Base-by-base conservation (phyloP, 2,113 vertebrate genomes). In the Anseranas semipalmata region DNA sequence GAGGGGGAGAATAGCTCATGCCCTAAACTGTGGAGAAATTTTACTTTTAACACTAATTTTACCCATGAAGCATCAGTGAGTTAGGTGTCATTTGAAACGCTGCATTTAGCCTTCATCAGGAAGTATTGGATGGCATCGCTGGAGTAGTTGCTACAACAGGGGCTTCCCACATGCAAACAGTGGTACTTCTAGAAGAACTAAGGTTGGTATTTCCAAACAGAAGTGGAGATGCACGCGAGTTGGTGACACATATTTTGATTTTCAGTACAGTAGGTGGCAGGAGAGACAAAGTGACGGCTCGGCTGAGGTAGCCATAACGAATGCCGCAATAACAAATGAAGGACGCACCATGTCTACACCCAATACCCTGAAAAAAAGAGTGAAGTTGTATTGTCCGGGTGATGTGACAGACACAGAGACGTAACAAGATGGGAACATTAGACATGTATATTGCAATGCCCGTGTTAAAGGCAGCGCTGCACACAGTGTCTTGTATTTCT, bases 191-290 rank as follows among this genome's bases (percentile, higher is more conserved):
- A 63, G 32, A 62, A 79, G 87, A 85, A n/a, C 32, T 21, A 9
- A 80, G 70, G 71, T 41, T 89, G 17, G 9, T 58, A 35, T 68
- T 52, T 74, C 80, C 75, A 41, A 70, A 46, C 71, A 41, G 43
- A 46, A 91, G 37, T 83, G 67, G 59, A 85, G 66, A 85, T 2
- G 2, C 15, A 25, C 0, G 0, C 3, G 6, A 37, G 27, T 19
- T 43, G 15, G 28, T 52, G 41, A 59, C 52, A 71, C 35, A 53
- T 80, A 60, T 74, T 91, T 90, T 87, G 66, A 73, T 85, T 93
- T 95, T 96, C 85, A 58, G 78, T 89, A 92, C 93, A 91, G 91
- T 63, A 70, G 89, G 45, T 89, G 62, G 71, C 87, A 66, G 94
- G 87, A 87, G 58, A 92, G 85, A 73, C 67, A 72, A 90, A 41